phyloP scores from a whole-genome alignment of 2,113 vertebrate species.

The Odontesthes bonariensis region DNA sequence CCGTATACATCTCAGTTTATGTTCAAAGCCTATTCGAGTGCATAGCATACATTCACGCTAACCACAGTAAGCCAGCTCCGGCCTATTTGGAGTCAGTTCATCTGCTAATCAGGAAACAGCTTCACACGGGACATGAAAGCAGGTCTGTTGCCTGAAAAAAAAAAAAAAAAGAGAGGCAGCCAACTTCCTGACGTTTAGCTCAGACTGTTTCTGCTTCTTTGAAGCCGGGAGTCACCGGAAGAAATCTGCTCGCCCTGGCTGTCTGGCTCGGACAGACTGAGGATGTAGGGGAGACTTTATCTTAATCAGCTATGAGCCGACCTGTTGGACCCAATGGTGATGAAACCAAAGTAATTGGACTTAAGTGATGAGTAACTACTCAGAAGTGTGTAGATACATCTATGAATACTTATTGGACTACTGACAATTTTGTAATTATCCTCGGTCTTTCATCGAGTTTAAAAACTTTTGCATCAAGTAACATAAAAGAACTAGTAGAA shows the following conservation, averaged over 20 bases:
- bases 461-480: too few species aligned
- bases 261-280: conserved; percentile 36
- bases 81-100: conserved; percentile 24
- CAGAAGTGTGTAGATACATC: conserved; percentile 1
- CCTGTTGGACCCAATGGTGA: conserved; percentile 15
- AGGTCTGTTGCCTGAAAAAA: conserved; percentile 6
- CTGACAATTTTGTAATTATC: too few species aligned
- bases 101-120: conserved; percentile 64
- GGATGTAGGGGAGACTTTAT: conserved; percentile 53
- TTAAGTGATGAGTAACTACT: background rate
- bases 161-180: conserved; percentile 51
- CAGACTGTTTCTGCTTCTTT: conserved; percentile 49
- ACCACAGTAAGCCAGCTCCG: background rate
- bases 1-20: background rate
- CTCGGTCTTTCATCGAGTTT: too few species aligned
- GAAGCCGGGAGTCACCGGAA: conserved; percentile 55
- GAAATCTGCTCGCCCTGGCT: conserved; percentile 51
- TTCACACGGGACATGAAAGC: conserved; percentile 63
- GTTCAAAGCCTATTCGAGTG: background rate
- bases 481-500: too few species aligned
- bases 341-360: conserved; percentile 54
- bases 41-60: background rate
- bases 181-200: conserved; percentile 60
- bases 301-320: conserved; percentile 49
- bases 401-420: background rate